These are phyloP conservation scores for Rhorus exstirpatorius DNA, from an alignment of 2,888 invertebrate genomes.

Conservation along the genomic window DNA sequence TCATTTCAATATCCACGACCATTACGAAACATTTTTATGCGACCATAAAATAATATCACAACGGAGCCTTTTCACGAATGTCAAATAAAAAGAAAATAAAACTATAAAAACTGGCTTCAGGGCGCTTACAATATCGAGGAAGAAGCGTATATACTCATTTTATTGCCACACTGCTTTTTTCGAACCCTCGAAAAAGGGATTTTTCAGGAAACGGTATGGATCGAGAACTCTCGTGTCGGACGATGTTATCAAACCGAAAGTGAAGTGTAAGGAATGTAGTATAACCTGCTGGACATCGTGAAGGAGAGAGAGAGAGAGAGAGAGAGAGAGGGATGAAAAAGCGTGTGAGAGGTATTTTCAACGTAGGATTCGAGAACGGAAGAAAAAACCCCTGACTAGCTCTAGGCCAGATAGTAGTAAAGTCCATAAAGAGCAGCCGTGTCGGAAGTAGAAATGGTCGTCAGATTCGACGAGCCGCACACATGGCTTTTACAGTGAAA, in stretches of 20 bases:
- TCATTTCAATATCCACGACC: too few relatives aligned
- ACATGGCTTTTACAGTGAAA: slow-evolving; percentile 27
- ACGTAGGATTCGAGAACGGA: slow-evolving; percentile 4
- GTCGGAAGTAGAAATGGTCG: slow-evolving; percentile 51
- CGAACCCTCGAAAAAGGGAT: too few relatives aligned
- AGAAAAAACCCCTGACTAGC: slow-evolving; percentile 27
- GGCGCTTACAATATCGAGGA: too few relatives aligned
- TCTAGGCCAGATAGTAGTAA: slow-evolving; percentile 43
- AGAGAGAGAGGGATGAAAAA: neutral
- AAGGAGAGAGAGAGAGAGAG: neutral
- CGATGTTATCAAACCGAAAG: slow-evolving; percentile 2
- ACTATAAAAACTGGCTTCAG: too few relatives aligned
- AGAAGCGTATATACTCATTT: too few relatives aligned
- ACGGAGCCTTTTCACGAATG: too few relatives aligned
- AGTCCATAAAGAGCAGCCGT: slow-evolving; percentile 54
- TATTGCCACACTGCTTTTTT: too few relatives aligned
- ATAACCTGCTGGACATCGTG: slow-evolving; percentile 52
- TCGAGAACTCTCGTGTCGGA: neutral
- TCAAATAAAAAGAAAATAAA: too few relatives aligned
- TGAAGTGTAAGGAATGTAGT: slow-evolving; percentile 49
- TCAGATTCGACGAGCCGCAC: slow-evolving; percentile 12
- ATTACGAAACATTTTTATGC: too few relatives aligned
- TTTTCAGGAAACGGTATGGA: neutral
- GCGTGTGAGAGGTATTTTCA: slow-evolving; percentile 21
- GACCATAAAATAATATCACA: too few relatives aligned